A percentile compares a stretch with the other conserved stretches of the same genome.
phyloP scores from a whole-genome alignment of 2,888 invertebrate species.

The Dicycla oo region DNA sequence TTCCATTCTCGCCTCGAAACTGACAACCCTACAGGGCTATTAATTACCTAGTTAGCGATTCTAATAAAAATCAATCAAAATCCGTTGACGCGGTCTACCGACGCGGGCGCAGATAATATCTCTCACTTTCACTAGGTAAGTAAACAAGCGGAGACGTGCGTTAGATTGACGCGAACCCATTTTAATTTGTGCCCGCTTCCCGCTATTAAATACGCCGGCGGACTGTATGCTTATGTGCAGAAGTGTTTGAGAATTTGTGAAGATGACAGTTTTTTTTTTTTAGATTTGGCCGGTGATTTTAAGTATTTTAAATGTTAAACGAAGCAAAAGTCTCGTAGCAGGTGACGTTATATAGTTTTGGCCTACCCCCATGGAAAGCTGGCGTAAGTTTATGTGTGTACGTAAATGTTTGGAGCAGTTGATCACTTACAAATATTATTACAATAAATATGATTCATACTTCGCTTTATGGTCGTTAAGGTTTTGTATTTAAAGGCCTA shows the following conservation, averaged over 20 bases:
- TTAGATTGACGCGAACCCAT: conserved; percentile 81
- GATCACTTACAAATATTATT: not conserved
- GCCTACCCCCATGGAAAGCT: too few relatives aligned
- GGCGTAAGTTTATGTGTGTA: not conserved
- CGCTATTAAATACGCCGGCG: conserved; percentile 82
- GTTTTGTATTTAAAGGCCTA: too few relatives aligned
- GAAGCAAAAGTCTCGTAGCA: not conserved
- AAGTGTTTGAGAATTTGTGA: conserved; percentile 57
- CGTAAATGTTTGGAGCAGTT: not conserved
- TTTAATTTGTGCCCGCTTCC: conserved; percentile 86
- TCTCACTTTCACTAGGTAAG: conserved; percentile 81
- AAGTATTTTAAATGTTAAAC: too few relatives aligned
- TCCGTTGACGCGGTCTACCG: conserved; percentile 62
- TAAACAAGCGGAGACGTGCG: conserved; percentile 81
- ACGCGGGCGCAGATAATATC: conserved; percentile 69
- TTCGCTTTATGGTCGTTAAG: not conserved
- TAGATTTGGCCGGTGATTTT: too few relatives aligned
- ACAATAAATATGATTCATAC: conserved; percentile 10
- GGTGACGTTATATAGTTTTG: not conserved
- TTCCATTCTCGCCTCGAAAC: not conserved
- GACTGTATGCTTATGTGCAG: conserved; percentile 60
- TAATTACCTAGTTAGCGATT: conserved; percentile 55
- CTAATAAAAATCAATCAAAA: conserved; percentile 69
- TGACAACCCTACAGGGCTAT: conserved; percentile 10
- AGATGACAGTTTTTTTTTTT: too few relatives aligned